phyloP scores from a whole-genome alignment of 2,888 invertebrate genomes.

The Iphiclides podalirius region DNA sequence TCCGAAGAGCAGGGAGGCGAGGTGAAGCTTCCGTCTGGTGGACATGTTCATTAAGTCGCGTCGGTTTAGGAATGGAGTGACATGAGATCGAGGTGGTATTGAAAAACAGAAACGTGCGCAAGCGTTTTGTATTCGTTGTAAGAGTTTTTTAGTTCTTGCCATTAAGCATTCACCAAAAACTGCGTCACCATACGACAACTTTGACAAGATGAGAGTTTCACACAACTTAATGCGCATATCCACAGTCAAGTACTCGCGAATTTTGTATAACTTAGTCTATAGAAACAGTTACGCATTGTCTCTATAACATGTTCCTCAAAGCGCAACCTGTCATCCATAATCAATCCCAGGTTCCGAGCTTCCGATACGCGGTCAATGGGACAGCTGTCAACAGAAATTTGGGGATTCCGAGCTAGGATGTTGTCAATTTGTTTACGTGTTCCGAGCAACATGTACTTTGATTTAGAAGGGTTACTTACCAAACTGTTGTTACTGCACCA shows the following conservation, averaged over 20 bases:
- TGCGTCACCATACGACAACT: conserved; percentile 21
- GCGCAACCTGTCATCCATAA: not conserved
- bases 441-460: not conserved
- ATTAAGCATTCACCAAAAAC: conserved; percentile 15
- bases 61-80: no score
- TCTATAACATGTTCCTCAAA: not conserved
- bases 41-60: no score
- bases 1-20: no score
- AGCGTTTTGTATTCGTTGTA: conserved; percentile 22
- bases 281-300: conserved; percentile 1
- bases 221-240: conserved; percentile 7
- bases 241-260: not conserved
- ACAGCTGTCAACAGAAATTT: not conserved
- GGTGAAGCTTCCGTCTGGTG: no score
- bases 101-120: conserved; percentile 17
- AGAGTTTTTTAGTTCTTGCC: conserved; percentile 1
- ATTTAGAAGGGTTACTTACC: not conserved
- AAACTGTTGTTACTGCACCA: not conserved
- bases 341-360: not conserved
- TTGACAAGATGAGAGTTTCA: conserved; percentile 19
- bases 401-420: no score
- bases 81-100: conserved; percentile 13
- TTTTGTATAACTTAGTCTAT: not conserved
- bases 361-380: not conserved
- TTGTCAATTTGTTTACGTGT: no score